phyloP scores from a whole-genome alignment of 2,797 vertebrate genomes.

The Lerista edwardsae region DNA sequence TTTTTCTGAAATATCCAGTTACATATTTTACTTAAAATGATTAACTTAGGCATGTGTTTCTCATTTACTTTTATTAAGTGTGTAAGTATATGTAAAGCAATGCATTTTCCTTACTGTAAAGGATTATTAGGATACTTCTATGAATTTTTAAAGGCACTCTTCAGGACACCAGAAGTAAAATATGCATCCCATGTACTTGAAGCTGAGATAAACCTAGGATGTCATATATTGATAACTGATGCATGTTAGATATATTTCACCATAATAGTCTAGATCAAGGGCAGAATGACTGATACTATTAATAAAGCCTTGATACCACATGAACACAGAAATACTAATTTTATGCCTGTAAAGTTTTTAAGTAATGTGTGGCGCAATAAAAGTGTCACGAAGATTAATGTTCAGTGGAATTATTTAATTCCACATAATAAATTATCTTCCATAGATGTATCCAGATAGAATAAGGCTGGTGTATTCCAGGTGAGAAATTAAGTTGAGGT shows the following conservation, averaged over 20 bases:
- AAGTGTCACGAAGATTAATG: slow-evolving; percentile 74
- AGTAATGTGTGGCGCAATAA: slow-evolving; percentile 73
- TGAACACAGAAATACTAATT: slow-evolving; percentile 71
- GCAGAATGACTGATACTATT: slow-evolving; percentile 73
- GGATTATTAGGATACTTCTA: slow-evolving; percentile 11
- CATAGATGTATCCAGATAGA: slow-evolving; percentile 46
- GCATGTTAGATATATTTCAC: slow-evolving; percentile 72
- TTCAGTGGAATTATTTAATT: slow-evolving; percentile 69
- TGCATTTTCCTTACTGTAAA: not conserved
- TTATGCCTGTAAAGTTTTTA: slow-evolving; percentile 76
- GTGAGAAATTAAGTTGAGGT: slow-evolving; percentile 45
- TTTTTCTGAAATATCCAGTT: too few species aligned
- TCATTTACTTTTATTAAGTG: slow-evolving; percentile 1
- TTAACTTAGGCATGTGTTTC: not conserved
- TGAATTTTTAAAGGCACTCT: slow-evolving; percentile 41
- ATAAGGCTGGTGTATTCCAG: slow-evolving; percentile 45
- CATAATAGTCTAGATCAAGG: slow-evolving; percentile 68
- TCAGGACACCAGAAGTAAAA: slow-evolving; percentile 48
- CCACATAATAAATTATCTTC: slow-evolving; percentile 68
- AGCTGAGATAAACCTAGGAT: slow-evolving; percentile 51
- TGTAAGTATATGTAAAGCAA: not conserved
- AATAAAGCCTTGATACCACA: slow-evolving; percentile 69
- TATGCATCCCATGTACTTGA: slow-evolving; percentile 31
- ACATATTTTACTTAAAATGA: too few species aligned
- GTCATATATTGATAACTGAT: slow-evolving; percentile 69